These are phyloP conservation scores for Glyptemys insculpta DNA, from an alignment of 2,797 vertebrate genomes.

Conservation along the genomic window DNA sequence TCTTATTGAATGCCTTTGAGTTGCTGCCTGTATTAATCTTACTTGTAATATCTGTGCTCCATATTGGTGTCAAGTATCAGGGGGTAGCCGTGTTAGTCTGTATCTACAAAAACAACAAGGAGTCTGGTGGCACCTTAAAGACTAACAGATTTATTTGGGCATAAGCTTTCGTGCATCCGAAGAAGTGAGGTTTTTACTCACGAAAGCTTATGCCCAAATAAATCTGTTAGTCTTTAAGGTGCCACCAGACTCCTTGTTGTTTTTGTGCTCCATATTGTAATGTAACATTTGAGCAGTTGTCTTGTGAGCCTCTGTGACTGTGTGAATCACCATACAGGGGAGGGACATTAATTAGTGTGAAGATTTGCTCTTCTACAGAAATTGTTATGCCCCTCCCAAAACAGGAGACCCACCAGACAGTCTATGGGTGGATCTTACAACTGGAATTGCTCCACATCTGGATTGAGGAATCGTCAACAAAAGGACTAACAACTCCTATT, in stretches of 20 bases:
- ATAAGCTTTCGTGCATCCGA: too few species aligned
- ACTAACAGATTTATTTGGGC: too few species aligned
- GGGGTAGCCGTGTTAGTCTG: too few species aligned
- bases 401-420: background rate
- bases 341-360: background rate
- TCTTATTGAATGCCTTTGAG: background rate
- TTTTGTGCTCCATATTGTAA: background rate
- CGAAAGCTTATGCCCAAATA: too few species aligned
- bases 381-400: background rate
- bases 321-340: background rate
- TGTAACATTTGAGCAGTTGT: background rate
- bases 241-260: too few species aligned
- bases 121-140: too few species aligned
- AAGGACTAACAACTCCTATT: background rate
- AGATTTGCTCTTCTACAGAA: background rate
- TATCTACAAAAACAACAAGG: too few species aligned
- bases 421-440: background rate
- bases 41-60: background rate
- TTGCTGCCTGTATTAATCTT: background rate
- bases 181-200: too few species aligned
- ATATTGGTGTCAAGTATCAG: too few species aligned
- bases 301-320: background rate
- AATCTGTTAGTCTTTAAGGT: too few species aligned
- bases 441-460: background rate
- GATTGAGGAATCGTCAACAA: background rate